These are phyloP conservation scores for Albula goreensis DNA, from an alignment of 2,113 vertebrate species.

Conservation along the genomic window DNA sequence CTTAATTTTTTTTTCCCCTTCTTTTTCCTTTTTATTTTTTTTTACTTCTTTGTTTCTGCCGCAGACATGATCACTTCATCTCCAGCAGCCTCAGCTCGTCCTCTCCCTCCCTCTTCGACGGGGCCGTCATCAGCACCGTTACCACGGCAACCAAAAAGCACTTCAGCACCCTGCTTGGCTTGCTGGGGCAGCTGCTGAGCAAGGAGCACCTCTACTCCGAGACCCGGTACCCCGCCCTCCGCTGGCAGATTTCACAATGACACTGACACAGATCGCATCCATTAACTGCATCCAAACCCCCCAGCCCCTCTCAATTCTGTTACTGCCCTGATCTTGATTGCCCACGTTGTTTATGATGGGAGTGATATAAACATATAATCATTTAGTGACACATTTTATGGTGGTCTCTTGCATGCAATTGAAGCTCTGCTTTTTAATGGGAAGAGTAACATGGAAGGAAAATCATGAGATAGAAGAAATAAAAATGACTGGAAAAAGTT, in stretches of 20 bases:
- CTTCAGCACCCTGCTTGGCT: conserved; percentile 88
- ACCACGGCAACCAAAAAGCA: conserved; percentile 98
- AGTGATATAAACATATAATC: too few species aligned
- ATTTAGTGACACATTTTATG: too few species aligned
- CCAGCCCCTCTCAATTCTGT: background rate
- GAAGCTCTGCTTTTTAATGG: too few species aligned
- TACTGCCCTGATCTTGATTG: too few species aligned
- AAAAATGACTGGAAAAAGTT: too few species aligned
- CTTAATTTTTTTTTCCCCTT: too few species aligned
- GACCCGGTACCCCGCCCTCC: conserved; percentile 75
- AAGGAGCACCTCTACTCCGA: conserved; percentile 89
- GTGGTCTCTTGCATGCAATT: too few species aligned
- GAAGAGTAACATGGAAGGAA: too few species aligned
- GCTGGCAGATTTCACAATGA: background rate
- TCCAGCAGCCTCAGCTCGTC: conserved; percentile 97
- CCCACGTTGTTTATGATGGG: too few species aligned
- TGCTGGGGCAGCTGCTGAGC: conserved; percentile 83
- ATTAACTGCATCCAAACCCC: background rate
- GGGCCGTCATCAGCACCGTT: conserved; percentile 96
- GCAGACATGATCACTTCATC: conserved; percentile 96
- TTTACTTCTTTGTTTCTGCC: conserved; percentile 11
- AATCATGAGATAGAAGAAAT: too few species aligned
- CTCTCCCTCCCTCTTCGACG: conserved; percentile 93
- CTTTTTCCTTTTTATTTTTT: too few species aligned
- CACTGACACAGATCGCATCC: background rate